These are phyloP conservation scores for Trichogramma evanescens DNA, from an alignment of 2,888 invertebrate species.

Conservation along the genomic window DNA sequence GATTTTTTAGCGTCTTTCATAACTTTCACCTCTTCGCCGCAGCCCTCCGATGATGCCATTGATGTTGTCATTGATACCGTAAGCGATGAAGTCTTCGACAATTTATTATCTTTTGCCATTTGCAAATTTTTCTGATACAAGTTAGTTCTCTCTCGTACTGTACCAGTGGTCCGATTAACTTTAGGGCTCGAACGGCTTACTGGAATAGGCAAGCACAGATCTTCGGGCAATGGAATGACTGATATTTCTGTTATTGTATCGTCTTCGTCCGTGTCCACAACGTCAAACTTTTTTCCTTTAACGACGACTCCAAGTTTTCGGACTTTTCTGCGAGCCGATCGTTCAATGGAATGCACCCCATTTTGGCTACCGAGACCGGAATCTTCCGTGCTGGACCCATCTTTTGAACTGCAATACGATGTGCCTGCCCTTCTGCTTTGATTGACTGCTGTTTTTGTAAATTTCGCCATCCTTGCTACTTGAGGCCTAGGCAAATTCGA, in stretches of 20 bases:
- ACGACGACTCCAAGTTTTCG: constrained; percentile 69
- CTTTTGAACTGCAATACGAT: constrained; percentile 47
- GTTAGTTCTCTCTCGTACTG: constrained; percentile 49
- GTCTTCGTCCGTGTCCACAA: constrained; percentile 62
- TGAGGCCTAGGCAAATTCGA: constrained; percentile 72
- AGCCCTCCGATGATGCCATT: constrained; percentile 45
- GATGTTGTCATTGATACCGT: constrained; percentile 37
- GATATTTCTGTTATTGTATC: constrained; percentile 60
- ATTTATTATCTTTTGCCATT: constrained; percentile 42
- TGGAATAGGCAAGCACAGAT: background rate
- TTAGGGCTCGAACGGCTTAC: background rate
- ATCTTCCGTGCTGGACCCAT: constrained; percentile 60
- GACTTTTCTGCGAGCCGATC: constrained; percentile 34
- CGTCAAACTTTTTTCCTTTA: constrained; percentile 67
- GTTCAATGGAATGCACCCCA: constrained; percentile 35
- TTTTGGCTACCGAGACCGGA: constrained; percentile 55
- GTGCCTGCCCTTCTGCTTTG: constrained; percentile 57
- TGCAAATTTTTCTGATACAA: constrained; percentile 48
- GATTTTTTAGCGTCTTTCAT: constrained; percentile 62
- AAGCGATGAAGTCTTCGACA: constrained; percentile 35
- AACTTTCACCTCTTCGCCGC: constrained; percentile 62
- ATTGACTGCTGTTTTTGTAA: constrained; percentile 66
- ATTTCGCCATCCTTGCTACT: constrained; percentile 61
- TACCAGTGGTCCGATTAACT: constrained; percentile 37
- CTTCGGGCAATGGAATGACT: constrained; percentile 58